Evolutionary conservation across 2,113 vertebrate species (phyloP).

Genomic region (Cynopterus brachyotis): DNA sequence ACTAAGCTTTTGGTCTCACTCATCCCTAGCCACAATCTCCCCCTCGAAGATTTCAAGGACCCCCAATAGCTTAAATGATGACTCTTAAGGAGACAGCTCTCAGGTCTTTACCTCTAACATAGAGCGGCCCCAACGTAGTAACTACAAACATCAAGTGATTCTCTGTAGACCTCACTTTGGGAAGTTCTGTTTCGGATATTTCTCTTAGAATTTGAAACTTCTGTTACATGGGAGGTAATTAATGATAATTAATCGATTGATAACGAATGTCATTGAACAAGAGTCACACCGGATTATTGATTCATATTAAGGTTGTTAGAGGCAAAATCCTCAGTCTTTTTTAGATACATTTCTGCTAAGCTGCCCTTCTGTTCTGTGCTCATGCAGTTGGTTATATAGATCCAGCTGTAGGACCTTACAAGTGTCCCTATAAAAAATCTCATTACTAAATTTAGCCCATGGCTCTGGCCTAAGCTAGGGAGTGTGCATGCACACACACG

Average conservation of each 20-base stretch:
- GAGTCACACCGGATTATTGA: background rate
- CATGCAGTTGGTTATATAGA: background rate
- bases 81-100: background rate
- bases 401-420: too few species aligned
- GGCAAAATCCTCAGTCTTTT: background rate
- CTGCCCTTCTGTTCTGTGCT: background rate
- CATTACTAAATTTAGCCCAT: background rate
- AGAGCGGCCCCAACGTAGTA: background rate
- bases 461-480: background rate
- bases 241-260: background rate
- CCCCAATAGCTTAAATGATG: background rate
- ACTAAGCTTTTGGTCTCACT: background rate
- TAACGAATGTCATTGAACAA: background rate
- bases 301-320: background rate
- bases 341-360: background rate
- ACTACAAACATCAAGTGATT: background rate
- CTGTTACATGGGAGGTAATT: background rate
- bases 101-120: background rate
- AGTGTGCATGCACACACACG: rapidly evolving
- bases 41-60: background rate
- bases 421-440: background rate
- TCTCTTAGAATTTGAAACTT: background rate
- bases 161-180: background rate
- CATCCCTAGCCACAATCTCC: background rate
- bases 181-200: background rate